Percentiles rank a stretch among this genome's conserved stretches.
Evolutionary conservation across 2,888 invertebrate genomes (phyloP).

Genomic region (Mystacides longicornis): DNA sequence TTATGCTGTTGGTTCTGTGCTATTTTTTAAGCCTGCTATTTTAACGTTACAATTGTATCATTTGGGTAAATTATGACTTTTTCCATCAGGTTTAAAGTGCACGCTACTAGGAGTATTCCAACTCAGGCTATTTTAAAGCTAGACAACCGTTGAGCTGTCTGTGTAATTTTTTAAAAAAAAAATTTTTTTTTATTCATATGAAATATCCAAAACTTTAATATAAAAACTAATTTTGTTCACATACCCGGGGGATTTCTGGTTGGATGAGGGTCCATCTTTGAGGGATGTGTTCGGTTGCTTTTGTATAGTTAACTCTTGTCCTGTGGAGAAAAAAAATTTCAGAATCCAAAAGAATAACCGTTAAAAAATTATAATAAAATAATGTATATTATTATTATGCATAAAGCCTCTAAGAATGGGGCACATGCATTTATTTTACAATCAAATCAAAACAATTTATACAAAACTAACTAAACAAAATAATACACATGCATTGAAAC

Average conservation of each 20-base stretch:
- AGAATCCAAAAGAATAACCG: background rate
- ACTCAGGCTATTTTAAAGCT: no score
- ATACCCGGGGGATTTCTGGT: constrained; percentile 69
- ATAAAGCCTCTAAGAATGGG: background rate
- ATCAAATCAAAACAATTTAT: background rate
- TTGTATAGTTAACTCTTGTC: constrained; percentile 92
- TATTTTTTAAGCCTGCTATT: no score
- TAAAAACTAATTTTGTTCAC: no score
- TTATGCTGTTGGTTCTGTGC: no score
- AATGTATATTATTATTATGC: background rate
- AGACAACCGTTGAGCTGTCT: no score
- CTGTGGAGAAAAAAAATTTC: constrained; percentile 28
- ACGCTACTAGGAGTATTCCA: no score
- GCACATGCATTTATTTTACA: constrained; percentile 19
- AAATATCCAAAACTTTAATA: no score
- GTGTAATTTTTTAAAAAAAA: no score
- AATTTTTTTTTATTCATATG: no score
- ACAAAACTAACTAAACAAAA: constrained; percentile 8
- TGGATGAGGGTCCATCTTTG: constrained; percentile 61
- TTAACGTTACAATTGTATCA: no score
- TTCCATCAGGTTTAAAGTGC: no score
- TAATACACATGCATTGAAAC: constrained; percentile 3
- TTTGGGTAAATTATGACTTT: no score
- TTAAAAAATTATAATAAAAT: background rate
- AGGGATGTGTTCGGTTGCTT: constrained; percentile 90